Conservation (phyloP, 2,888 invertebrate species). For the Stenotaenia linearis region DNA sequence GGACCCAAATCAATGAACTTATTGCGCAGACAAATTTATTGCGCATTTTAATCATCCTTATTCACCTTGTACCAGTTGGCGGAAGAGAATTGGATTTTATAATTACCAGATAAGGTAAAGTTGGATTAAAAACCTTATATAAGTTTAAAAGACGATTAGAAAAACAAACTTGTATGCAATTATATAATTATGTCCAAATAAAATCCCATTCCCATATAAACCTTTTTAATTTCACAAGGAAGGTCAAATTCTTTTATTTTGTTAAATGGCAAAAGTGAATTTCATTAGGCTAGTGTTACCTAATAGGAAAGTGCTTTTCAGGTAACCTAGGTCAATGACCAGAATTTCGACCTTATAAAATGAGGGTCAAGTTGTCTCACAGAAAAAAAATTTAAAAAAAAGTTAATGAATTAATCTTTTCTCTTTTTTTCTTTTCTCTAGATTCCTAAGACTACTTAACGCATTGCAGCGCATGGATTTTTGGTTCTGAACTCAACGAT, state of each 20-base stretch:
- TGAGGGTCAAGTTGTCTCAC: background rate
- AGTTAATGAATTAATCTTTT: background rate
- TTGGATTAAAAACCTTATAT: no score
- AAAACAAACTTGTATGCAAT: no score
- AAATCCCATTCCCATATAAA: no score
- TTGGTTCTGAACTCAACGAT: background rate
- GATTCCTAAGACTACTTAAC: background rate
- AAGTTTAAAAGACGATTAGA: no score
- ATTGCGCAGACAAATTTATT: no score
- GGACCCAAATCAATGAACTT: background rate
- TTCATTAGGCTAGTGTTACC: constrained; percentile 19
- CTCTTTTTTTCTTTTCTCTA: background rate
- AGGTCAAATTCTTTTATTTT: background rate
- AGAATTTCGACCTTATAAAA: background rate
- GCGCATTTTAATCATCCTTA: no score
- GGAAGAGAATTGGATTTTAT: no score
- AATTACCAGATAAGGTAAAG: no score
- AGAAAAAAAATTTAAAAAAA: background rate
- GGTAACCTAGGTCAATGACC: background rate
- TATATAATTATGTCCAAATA: no score
- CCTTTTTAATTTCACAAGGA: no score
- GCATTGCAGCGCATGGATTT: background rate
- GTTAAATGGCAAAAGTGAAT: background rate
- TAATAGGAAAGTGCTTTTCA: background rate
- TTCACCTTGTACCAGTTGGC: no score